Conservation (phyloP, 1,140 invertebrate genomes). For the Coenobita brevimanus region DNA sequence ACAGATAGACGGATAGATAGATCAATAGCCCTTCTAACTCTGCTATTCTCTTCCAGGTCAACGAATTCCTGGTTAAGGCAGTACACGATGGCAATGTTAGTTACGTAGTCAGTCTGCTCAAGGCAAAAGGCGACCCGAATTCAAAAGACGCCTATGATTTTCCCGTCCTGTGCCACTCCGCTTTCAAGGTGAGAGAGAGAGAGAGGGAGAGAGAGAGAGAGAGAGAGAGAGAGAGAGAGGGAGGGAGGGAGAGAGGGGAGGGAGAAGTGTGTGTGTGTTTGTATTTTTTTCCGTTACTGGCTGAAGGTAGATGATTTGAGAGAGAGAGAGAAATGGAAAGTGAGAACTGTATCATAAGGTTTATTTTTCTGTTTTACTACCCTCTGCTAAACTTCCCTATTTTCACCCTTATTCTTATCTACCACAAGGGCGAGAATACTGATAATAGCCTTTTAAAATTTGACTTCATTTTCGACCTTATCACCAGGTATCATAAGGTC, state of each 20-base stretch:
- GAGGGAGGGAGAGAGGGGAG: too few relatives aligned
- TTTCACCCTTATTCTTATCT: not conserved
- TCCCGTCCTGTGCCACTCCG: constrained; percentile 44
- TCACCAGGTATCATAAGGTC: too few relatives aligned
- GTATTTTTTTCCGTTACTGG: too few relatives aligned
- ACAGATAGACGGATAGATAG: too few relatives aligned
- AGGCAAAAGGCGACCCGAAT: constrained; percentile 28
- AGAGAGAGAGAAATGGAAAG: too few relatives aligned
- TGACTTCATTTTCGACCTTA: too few relatives aligned
- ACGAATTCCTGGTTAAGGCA: constrained; percentile 47
- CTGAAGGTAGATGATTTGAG: too few relatives aligned
- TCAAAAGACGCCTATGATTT: constrained; percentile 26
- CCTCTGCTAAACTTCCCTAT: not conserved
- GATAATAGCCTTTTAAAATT: too few relatives aligned
- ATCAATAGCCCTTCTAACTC: too few relatives aligned
- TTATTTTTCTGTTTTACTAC: not conserved
- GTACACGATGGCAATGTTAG: constrained; percentile 10
- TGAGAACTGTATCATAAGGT: too few relatives aligned
- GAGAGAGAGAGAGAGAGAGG: not conserved
- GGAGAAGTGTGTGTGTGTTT: too few relatives aligned
- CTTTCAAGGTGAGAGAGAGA: constrained; percentile 40
- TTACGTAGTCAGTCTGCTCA: constrained; percentile 41
- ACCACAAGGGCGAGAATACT: too few relatives aligned
- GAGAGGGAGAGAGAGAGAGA: not conserved
- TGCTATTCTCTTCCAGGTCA: constrained; percentile 37